Percentiles rank a stretch among this genome's conserved stretches.
phyloP scores from a whole-genome alignment of 35 echinoderm and acorn worm species.

The Heliocidaris erythrogramma region DNA sequence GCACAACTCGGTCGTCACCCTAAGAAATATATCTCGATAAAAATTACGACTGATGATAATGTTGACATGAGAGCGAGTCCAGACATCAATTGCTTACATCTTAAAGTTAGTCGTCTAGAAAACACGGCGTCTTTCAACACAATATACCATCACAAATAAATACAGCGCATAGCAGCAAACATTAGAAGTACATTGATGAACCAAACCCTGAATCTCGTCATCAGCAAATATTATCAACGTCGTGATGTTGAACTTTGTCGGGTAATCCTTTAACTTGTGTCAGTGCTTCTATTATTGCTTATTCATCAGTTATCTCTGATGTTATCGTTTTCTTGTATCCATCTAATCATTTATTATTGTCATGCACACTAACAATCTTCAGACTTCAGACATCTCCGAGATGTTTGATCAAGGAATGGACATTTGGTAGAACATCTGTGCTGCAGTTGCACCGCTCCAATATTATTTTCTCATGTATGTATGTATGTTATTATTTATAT shows the following conservation, averaged over 20 bases:
- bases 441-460: too few relatives aligned
- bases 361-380: too few relatives aligned
- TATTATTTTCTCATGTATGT: too few relatives aligned
- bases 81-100: constrained; percentile 40
- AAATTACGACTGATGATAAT: constrained; percentile 48
- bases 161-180: neutral
- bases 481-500: too few relatives aligned
- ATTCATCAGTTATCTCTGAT: neutral
- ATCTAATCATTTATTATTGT: neutral
- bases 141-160: constrained; percentile 3
- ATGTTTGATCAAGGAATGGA: neutral
- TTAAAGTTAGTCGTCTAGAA: constrained; percentile 31
- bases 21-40: constrained; percentile 24
- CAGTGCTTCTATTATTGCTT: neutral
- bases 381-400: too few relatives aligned
- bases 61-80: constrained; percentile 27
- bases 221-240: neutral
- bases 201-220: neutral
- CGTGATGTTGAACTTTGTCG: neutral
- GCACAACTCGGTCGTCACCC: constrained; percentile 11
- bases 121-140: constrained; percentile 9
- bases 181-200: neutral
- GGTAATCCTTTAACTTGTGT: neutral
- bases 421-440: neutral
- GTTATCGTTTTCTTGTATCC: neutral